Base-by-base conservation (phyloP, 2,888 invertebrate genomes). In the Cerceris ruficornis region DNA sequence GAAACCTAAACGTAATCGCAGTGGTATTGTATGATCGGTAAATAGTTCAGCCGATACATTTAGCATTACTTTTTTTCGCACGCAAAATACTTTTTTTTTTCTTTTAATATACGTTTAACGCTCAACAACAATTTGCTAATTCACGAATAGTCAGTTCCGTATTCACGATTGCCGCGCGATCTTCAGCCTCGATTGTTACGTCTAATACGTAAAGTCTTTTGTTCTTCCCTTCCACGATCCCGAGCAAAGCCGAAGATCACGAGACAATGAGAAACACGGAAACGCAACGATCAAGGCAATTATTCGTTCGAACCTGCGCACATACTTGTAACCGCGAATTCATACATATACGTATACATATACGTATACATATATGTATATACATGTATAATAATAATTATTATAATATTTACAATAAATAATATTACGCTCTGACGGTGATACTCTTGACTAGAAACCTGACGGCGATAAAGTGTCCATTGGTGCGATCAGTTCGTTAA, bases 321-420 rank as follows among this genome's bases (percentile, higher is more conserved):
- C 80, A 75, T 77, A 74, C 75, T 64, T 80, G 67, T 28, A 28
- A 28, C 80, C 80, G 82, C 77, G 77, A 85, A 75, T 77, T 82
- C 52, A 65, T 74, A 70, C 79, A 57, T 68, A 60, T 67, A 55
- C 67, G n/a, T 58, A 57, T 62, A 62, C 62, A 15, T 69, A 17
- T 68, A 15, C 28, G 28, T 28, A 28, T 52, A 39, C 57, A 71
- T 59, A 58, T 68, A 58, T 74, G 54, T 77, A 65, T 77, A 28
- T 28, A 28, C 28, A 28, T 60, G 39, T 43, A 14, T 7, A 14
- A 14, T 46, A 28, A 84, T 79, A 76, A 77, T 82, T 69, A 71
- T 80, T 85, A 75, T 81, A 74, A 59, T 85, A 85, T 86, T 69
- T 86, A 85, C 84, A 85, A 75, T 82, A 81, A 72, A 77, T 77